phyloP scores from a whole-genome alignment of 2,113 vertebrate species.

The Burhinus oedicnemus region DNA sequence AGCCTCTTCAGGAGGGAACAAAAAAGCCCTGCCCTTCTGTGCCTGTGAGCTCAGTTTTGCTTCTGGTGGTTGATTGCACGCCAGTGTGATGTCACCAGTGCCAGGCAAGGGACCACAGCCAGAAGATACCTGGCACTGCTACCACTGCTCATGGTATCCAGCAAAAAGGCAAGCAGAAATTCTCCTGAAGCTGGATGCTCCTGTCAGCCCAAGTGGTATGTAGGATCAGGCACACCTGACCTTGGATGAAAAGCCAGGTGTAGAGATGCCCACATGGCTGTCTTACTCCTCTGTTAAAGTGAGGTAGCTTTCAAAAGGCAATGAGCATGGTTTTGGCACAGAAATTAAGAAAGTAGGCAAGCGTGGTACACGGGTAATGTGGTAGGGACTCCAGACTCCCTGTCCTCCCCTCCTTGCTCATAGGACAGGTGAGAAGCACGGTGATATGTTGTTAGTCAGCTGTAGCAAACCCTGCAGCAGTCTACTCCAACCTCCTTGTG shows the following conservation, averaged over 20 bases:
- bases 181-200: background rate
- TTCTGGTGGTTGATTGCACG: background rate
- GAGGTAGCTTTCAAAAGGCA: background rate
- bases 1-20: background rate
- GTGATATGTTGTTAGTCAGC: background rate
- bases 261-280: background rate
- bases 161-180: background rate
- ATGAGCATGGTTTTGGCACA: background rate
- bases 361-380: accelerated
- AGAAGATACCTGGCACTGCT: background rate
- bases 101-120: background rate
- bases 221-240: background rate
- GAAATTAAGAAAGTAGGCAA: background rate
- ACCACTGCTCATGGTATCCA: background rate
- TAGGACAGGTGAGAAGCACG: accelerated
- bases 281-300: background rate
- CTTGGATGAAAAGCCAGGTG: background rate
- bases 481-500: background rate
- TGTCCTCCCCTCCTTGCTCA: accelerated
- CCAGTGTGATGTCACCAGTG: background rate
- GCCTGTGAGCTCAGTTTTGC: background rate
- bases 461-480: background rate
- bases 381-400: background rate
- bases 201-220: background rate
- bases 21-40: background rate